phyloP scores from a whole-genome alignment of 2,888 invertebrate genomes.

The Dicyrtoma fusca region DNA sequence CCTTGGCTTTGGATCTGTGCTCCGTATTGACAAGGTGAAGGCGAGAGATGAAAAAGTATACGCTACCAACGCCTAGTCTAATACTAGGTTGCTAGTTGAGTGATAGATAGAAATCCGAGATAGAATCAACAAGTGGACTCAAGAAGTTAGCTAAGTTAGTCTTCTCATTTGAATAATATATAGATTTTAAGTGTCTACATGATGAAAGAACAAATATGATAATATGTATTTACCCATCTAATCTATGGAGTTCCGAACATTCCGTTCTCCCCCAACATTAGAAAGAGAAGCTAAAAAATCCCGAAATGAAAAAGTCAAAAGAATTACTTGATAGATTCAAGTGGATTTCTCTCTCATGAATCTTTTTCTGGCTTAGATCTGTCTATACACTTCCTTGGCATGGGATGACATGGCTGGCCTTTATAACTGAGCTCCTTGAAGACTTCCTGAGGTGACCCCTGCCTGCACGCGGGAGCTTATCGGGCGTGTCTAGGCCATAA shows the following conservation, averaged over 20 bases:
- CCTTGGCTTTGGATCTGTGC: too few species aligned
- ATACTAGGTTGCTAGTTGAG: conserved; percentile 4
- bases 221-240: neutral
- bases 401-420: neutral
- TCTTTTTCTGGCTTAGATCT: neutral
- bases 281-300: neutral
- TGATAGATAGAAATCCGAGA: conserved; percentile 26
- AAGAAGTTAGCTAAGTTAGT: conserved; percentile 6
- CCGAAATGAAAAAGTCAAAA: neutral
- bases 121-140: conserved; percentile 38
- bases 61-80: too few species aligned
- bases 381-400: neutral
- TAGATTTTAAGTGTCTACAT: conserved; percentile 8
- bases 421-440: conserved; percentile 4
- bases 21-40: conserved; percentile 15
- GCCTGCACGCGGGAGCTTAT: conserved; percentile 48
- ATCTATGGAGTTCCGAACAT: conserved; percentile 19
- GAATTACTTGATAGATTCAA: neutral
- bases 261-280: conserved; percentile 7
- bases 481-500: conserved; percentile 53
- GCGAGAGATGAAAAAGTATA: neutral
- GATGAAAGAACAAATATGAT: neutral
- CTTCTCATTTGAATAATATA: neutral
- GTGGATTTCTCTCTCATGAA: conserved; percentile 14
- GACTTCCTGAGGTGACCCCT: conserved; percentile 39